Conservation (phyloP, 2,888 invertebrate species). For the Agrotis exclamationis region DNA sequence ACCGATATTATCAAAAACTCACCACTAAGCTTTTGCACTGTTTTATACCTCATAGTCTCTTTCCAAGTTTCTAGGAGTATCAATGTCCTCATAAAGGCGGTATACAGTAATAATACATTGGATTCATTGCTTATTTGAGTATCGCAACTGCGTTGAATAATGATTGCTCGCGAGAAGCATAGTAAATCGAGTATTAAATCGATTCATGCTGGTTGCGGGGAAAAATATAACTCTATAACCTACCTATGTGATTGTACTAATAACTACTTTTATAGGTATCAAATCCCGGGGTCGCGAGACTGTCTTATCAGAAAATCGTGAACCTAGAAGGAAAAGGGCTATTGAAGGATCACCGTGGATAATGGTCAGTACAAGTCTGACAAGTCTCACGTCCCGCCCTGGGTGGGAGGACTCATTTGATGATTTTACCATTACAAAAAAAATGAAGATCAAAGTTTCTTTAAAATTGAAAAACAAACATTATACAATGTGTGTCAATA, state of each 20-base stretch:
- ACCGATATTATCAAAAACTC: neutral
- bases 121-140: slow-evolving; percentile 46
- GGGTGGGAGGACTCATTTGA: too few relatives aligned
- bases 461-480: neutral
- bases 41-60: slow-evolving; percentile 1
- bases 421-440: too few relatives aligned
- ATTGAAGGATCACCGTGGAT: too few relatives aligned
- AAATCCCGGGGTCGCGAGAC: neutral
- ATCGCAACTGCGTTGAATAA: slow-evolving; percentile 45
- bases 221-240: slow-evolving; percentile 31
- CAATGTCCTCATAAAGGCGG: slow-evolving; percentile 29
- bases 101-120: slow-evolving; percentile 29
- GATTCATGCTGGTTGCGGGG: slow-evolving; percentile 37
- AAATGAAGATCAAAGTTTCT: too few relatives aligned
- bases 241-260: slow-evolving; percentile 1
- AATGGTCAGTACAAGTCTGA: too few relatives aligned
- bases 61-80: slow-evolving; percentile 17
- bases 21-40: neutral
- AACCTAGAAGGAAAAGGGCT: too few relatives aligned
- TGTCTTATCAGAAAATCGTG: too few relatives aligned
- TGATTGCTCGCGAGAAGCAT: slow-evolving; percentile 46
- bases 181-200: slow-evolving; percentile 51
- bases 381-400: too few relatives aligned
- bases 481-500: neutral
- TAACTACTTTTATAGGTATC: slow-evolving; percentile 5